Percentiles rank a stretch among this genome's conserved stretches.
Evolutionary conservation across 1,140 invertebrate genomes (phyloP).

Genomic region (Pectinophora gossypiella): DNA sequence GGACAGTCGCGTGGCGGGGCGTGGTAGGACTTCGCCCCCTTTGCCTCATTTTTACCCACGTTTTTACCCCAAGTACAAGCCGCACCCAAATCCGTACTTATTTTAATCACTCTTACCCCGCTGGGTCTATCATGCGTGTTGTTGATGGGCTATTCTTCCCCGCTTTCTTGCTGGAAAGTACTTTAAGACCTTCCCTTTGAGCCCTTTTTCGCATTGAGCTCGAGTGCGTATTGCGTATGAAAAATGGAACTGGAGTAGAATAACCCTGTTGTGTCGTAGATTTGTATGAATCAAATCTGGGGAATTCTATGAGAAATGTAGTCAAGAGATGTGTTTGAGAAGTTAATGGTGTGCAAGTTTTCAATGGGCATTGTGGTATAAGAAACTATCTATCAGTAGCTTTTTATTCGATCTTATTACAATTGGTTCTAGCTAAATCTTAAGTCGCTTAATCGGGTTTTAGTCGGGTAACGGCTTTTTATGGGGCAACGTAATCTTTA

Average conservation of each 20-base stretch:
- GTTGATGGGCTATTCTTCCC: conserved; percentile 19
- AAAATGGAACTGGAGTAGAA: background rate
- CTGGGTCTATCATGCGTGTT: conserved; percentile 39
- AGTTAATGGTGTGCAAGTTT: background rate
- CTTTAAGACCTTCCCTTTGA: background rate
- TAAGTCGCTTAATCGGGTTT: too few relatives aligned
- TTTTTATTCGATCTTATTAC: too few relatives aligned
- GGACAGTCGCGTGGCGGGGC: conserved; percentile 21
- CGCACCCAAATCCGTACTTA: conserved; percentile 53
- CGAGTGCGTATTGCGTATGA: background rate
- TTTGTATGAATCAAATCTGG: background rate
- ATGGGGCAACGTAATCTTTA: too few relatives aligned
- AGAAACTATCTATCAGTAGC: background rate
- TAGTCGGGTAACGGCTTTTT: too few relatives aligned
- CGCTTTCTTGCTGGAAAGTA: background rate
- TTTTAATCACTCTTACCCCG: conserved; percentile 48
- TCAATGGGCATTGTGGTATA: background rate
- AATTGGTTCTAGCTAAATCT: too few relatives aligned
- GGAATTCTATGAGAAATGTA: background rate
- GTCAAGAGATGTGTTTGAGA: background rate
- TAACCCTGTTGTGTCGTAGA: background rate
- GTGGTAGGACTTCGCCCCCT: conserved; percentile 15
- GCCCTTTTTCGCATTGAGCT: conserved; percentile 9
- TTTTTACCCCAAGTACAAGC: conserved; percentile 5
- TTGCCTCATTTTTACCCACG: conserved; percentile 5